Conservation (phyloP, 2,888 invertebrate genomes). For the Stictocephala bisonia region DNA sequence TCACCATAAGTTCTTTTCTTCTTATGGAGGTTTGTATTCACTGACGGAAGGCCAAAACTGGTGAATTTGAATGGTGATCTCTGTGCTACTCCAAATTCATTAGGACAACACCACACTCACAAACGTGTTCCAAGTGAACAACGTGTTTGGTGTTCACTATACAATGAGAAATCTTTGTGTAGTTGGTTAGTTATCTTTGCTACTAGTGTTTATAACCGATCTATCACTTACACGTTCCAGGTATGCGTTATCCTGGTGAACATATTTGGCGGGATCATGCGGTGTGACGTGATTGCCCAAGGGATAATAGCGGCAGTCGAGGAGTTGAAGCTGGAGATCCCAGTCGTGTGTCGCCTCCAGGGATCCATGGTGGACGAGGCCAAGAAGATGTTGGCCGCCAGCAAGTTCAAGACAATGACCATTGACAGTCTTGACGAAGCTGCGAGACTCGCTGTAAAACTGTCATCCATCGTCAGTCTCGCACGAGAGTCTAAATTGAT, state of each 20-base stretch:
- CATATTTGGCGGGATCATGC: conserved; percentile 97
- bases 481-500: conserved; percentile 81
- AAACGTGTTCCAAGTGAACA: too few relatives aligned
- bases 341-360: conserved; percentile 93
- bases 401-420: conserved; percentile 79
- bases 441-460: conserved; percentile 75
- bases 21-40: too few relatives aligned
- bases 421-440: conserved; percentile 86
- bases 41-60: too few relatives aligned
- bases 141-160: too few relatives aligned
- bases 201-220: conserved; percentile 76
- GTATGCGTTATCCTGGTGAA: conserved; percentile 94
- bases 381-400: conserved; percentile 79
- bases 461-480: conserved; percentile 76
- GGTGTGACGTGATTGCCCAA: conserved; percentile 96
- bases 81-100: too few relatives aligned
- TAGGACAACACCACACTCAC: too few relatives aligned
- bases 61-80: too few relatives aligned
- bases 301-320: conserved; percentile 94
- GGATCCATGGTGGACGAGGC: conserved; percentile 86
- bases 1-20: too few relatives aligned
- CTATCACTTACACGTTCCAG: too few relatives aligned
- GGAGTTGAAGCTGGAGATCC: conserved; percentile 89
- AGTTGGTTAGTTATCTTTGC: conserved; percentile 32
- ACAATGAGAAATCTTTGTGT: too few relatives aligned